Evolutionary conservation across 1,140 invertebrate species (phyloP), one percentile per base, ranked within the genome.

Genomic region (Sarcophaga peregrina): DNA sequence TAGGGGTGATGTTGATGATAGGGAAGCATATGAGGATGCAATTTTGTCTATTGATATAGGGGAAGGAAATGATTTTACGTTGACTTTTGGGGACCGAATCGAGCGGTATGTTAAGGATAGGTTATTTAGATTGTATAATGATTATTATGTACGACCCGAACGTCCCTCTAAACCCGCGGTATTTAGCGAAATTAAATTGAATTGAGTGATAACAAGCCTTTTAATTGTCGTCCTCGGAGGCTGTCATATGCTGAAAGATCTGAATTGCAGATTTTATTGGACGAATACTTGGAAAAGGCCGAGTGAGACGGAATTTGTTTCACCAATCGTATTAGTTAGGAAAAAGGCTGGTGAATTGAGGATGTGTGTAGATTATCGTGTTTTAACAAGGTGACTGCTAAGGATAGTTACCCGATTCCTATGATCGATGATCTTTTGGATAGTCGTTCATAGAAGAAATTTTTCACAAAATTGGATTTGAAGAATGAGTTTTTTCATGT

Each of bases 291-390:
- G 20, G 6, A 37, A 20, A 47, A 80, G 4, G 52, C 58, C 47
- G n/a, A 81, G 50, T 58, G 81, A n/a, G 8, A 48, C 81, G 10
- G 25, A 45, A 62, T 73, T 72, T 47, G 46, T n/a, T 8, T 82
- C 81, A 17, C 54, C 81, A 8, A 82, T 82, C 15, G 81, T 82
- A 17, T 48, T 82, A 11, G 45, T 82, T 48, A 46, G 45, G 17
- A 46, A 82, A 72, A 47, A 82, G 73, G 9, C 73, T 13, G 81
- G 81, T 48, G 81, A 82, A 47, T 20, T 82, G 47, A 73, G 62
- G 17, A 68, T 82, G 47, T 82, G 46, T 48, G 62, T 82, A 7
- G 81, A 82, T 68, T 82, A 72, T 48, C 37, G 81, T 17, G 1
- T 15, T 8, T 68, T 73, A 82, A 82, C 25, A 82, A 82, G 46